Base-by-base conservation (phyloP, 2,888 invertebrate genomes). In the Coremacera marginata region DNA sequence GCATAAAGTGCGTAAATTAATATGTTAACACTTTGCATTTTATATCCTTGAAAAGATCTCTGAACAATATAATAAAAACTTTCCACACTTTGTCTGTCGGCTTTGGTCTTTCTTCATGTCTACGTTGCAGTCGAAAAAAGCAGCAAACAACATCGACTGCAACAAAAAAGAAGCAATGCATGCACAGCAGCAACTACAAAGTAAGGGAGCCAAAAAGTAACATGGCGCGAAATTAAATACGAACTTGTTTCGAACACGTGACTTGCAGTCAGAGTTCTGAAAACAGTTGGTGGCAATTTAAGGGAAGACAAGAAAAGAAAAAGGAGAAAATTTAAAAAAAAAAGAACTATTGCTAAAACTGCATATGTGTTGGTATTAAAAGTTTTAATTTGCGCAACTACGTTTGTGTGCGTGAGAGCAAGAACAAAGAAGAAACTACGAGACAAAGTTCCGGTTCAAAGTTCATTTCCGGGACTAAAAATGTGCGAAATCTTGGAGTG, bases 201-300 rank as follows among this genome's bases (percentile, higher is more conserved):
- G 44, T 19, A 57, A 51, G 70, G n/a, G n/a, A 37, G 27, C 44
- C 9, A 52, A 49, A 70, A 75, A 37, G 67, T 60, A 44, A 70
- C 75, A 76, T 60, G 75, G 70, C 62, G 70, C 70, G 52, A 76
- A 76, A 76, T 76, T 55, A 76, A 70, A 70, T 31, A 51, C 31
- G 51, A 68, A 70, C 75, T 62, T 63, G 63, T 62, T 49, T 27
- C 49, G 27, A 25, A 52, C 68, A 68, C 68, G 68, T 68, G 68
- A 27, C 63, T 27, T 19, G 25, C 22, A 60, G 25, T 60, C 27
- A 27, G 25, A 25, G 27, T 60, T 14, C 44, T 44, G 44, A 44
- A 44, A 44, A 44, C 44, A 44, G 44, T 44, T 44, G 34, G 34
- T 8, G 27, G 22, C 62, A 27, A 22, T 62, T n/a, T 63, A 3